Evolutionary conservation across 2,797 vertebrate species (phyloP).

Genomic region (Menidia menidia): DNA sequence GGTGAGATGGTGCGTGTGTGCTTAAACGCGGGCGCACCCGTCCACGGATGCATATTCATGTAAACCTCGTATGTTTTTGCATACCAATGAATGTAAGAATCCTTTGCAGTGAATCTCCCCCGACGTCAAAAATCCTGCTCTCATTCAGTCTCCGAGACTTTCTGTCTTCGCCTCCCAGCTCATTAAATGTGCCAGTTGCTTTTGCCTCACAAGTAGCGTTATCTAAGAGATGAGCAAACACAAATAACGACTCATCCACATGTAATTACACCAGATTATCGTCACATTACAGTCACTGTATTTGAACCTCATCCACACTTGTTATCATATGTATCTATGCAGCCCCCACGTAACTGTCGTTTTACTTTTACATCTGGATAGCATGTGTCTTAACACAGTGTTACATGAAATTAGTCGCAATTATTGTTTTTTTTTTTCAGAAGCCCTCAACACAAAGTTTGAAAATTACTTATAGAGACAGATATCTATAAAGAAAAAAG

Average conservation of each 20-base stretch:
- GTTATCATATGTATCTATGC: conserved; percentile 65
- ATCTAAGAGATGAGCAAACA: conserved; percentile 57
- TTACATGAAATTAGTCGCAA: conserved; percentile 72
- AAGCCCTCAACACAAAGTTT: conserved; percentile 45
- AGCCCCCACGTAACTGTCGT: conserved; percentile 57
- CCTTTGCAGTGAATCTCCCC: conserved; percentile 10
- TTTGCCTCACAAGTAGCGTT: conserved; percentile 33
- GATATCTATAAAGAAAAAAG: conserved; percentile 55
- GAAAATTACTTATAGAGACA: conserved; percentile 71
- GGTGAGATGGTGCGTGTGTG: background rate
- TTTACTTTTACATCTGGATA: conserved; percentile 56
- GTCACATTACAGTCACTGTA: conserved; percentile 61
- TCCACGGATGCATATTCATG: conserved; percentile 36
- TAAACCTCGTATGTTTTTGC: conserved; percentile 16
- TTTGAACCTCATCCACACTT: conserved; percentile 45
- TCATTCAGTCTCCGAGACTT: conserved; percentile 35
- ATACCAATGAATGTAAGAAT: conserved; percentile 17
- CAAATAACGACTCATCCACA: conserved; percentile 62
- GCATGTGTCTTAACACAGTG: conserved; percentile 60
- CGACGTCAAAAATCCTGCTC: conserved; percentile 28
- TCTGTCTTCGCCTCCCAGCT: conserved; percentile 50
- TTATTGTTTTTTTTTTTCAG: conserved; percentile 79
- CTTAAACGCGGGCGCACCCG: background rate
- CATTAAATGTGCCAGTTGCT: conserved; percentile 49
- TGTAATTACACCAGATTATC: conserved; percentile 67